Evolutionary conservation across 2,888 invertebrate genomes (phyloP), one percentile per base, ranked within the genome.

Genomic region (Latheticus oryzae): DNA sequence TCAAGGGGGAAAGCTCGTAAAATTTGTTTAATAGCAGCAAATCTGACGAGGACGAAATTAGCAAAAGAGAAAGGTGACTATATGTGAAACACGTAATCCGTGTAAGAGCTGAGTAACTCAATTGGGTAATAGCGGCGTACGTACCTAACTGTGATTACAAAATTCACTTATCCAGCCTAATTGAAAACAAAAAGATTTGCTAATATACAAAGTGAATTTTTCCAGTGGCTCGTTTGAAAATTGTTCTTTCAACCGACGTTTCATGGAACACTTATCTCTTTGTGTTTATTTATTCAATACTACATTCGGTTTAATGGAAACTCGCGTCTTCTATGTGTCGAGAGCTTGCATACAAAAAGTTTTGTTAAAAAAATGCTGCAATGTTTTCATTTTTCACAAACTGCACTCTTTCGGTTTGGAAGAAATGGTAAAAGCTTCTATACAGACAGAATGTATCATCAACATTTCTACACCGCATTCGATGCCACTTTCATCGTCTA

Each of bases 191-290:
- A 52, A 54, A 54, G 45, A 45, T 37, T 37, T 33, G 37, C 35
- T 54, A 54, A 54, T 54, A 37, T 45, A 54, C 53, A 57, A 57
- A 57, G 57, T 38, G 37, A 35, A 56, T 40, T 56, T 56, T 55
- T 40, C 33, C 33, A 43, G 42, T 13, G 40, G 19, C 33, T 50
- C 43, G 40, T 37, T 30, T 24, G 35, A 37, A 28, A 54, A 54
- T 45, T 54, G 42, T 42, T 50, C 35, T 24, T 42, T 21, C 50
- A 57, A 51, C 45, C 51, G 51, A 43, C 45, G 32, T 45, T 57
- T 57, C 51, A 43, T 57, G 43, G 51, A 51, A 52, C 37, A 45
- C 37, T 57, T 52, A 43, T 37, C 57, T 37, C 57, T 57, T 51
- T 57, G 45, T 56, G 56, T 40, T 48, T 50, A 35, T 56, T 56